These are phyloP conservation scores for Nebria salina DNA, from an alignment of 2,888 invertebrate species.

Conservation along the genomic window DNA sequence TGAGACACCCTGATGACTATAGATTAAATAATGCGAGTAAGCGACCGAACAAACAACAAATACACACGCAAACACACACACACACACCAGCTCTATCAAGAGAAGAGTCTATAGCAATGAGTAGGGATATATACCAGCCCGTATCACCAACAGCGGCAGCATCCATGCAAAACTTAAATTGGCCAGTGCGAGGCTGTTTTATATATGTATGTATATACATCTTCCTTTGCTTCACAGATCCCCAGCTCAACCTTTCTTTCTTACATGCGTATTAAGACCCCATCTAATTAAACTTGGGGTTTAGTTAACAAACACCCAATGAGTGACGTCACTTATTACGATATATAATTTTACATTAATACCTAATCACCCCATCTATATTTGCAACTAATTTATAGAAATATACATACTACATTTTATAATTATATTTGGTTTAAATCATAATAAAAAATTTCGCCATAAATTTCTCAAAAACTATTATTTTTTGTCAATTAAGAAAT, in stretches of 20 bases:
- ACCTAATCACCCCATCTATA: no score
- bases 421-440: no score
- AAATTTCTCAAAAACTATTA: no score
- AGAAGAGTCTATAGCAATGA: neutral
- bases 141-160: neutral
- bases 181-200: neutral
- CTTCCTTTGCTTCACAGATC: neutral
- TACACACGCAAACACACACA: neutral
- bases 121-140: neutral
- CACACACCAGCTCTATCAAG: neutral
- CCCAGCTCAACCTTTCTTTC: neutral
- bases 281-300: neutral
- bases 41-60: conserved; percentile 2
- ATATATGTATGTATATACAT: neutral
- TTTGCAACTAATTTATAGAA: no score
- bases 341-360: neutral
- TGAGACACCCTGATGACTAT: conserved; percentile 17
- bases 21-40: conserved; percentile 25
- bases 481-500: no score
- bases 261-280: neutral
- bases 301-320: neutral
- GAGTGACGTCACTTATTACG: neutral
- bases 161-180: neutral
- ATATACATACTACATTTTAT: no score
- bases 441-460: no score